Conservation (phyloP, 2,888 invertebrate genomes). For the Acrobeloides nanus region DNA sequence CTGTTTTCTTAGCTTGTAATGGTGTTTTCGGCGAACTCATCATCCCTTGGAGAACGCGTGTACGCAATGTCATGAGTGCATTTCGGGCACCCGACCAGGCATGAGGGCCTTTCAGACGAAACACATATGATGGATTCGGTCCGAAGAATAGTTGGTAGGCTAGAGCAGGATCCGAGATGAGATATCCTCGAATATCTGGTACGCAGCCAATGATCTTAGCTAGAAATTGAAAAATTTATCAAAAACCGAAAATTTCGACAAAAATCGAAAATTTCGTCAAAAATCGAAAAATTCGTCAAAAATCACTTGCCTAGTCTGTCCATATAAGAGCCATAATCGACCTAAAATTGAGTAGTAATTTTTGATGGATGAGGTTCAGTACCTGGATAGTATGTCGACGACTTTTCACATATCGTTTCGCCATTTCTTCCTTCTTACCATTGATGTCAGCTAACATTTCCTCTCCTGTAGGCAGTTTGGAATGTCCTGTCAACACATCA, state of each 20-base stretch:
- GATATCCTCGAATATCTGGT: constrained; percentile 53
- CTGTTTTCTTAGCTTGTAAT: too few species aligned
- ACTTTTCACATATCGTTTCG: constrained; percentile 28
- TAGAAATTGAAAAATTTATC: not conserved
- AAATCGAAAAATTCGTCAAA: too few species aligned
- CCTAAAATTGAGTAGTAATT: constrained; percentile 36
- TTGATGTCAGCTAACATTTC: constrained; percentile 55
- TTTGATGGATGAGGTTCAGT: constrained; percentile 6
- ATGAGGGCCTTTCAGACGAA: constrained; percentile 53
- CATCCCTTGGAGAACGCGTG: constrained; percentile 23
- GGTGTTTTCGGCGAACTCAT: too few species aligned
- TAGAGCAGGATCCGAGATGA: constrained; percentile 35
- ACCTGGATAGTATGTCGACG: constrained; percentile 55
- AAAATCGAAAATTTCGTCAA: too few species aligned
- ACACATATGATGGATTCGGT: constrained; percentile 25
- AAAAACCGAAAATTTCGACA: too few species aligned
- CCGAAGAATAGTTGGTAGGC: constrained; percentile 24
- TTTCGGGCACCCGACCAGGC: constrained; percentile 56
- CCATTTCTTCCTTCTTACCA: constrained; percentile 39
- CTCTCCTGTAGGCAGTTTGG: constrained; percentile 15
- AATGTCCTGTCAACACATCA: constrained; percentile 27
- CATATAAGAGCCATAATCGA: constrained; percentile 54
- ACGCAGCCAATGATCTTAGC: constrained; percentile 53
- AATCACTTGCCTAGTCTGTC: constrained; percentile 56
- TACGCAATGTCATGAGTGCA: constrained; percentile 49